A percentile compares a stretch with the other conserved stretches of the same genome.
Evolutionary conservation across 1,140 invertebrate genomes (phyloP).

Genomic region (Sarcophaga bullata): DNA sequence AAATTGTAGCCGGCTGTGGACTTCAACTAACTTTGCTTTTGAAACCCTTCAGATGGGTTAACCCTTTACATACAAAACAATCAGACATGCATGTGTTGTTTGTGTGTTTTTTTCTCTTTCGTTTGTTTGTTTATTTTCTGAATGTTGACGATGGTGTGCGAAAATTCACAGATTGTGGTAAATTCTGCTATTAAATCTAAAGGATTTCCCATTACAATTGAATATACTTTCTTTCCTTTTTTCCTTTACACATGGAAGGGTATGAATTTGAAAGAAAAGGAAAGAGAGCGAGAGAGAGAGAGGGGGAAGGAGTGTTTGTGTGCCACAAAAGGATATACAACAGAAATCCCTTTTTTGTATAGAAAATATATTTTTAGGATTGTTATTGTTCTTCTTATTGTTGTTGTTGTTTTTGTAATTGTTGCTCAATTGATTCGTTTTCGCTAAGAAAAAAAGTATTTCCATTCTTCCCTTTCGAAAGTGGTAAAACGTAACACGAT

Average conservation of each 20-base stretch:
- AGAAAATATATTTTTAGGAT: neutral
- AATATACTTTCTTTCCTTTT: neutral
- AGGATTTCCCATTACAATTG: neutral
- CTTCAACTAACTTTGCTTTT: no score
- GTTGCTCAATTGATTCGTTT: slow-evolving; percentile 7
- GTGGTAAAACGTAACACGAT: no score
- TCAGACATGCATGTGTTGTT: no score
- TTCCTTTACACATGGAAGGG: neutral
- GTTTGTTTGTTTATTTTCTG: neutral
- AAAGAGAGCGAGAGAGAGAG: neutral
- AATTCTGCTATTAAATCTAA: slow-evolving; percentile 12
- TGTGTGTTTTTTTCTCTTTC: no score
- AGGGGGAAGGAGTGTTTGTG: neutral
- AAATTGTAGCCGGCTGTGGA: no score
- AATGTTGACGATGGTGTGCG: slow-evolving; percentile 8
- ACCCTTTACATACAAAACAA: no score
- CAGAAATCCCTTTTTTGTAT: slow-evolving; percentile 10
- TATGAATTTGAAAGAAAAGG: neutral
- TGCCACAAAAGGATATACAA: neutral
- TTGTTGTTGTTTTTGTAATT: neutral
- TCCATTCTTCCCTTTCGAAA: no score
- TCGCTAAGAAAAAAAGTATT: neutral
- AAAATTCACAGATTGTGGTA: slow-evolving; percentile 37
- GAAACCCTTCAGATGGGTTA: no score
- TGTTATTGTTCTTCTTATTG: neutral